These are phyloP conservation scores for Achlya flavicornis DNA, from an alignment of 2,888 invertebrate species.

Conservation along the genomic window DNA sequence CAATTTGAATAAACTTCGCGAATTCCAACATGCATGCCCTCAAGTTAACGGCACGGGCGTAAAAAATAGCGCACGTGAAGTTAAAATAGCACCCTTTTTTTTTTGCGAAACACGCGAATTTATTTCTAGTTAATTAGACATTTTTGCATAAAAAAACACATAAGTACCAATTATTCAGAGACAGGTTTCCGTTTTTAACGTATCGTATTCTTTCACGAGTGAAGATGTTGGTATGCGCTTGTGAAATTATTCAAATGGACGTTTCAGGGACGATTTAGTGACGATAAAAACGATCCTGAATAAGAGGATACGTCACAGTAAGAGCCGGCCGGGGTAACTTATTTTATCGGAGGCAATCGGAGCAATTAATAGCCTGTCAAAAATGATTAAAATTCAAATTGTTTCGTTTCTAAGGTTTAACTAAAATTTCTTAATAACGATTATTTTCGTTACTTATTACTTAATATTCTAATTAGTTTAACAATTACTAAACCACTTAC, in stretches of 20 bases:
- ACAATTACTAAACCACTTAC: constrained; percentile 53
- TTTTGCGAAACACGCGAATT: neutral
- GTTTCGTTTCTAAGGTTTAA: neutral
- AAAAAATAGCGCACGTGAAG: constrained; percentile 1
- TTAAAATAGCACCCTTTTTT: constrained; percentile 3
- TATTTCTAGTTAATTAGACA: neutral
- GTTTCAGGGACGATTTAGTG: no score
- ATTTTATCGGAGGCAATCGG: neutral
- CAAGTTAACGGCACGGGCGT: neutral
- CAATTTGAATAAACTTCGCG: constrained; percentile 10
- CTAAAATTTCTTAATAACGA: neutral
- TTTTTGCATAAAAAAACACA: neutral
- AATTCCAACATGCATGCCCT: constrained; percentile 10
- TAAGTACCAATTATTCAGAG: no score
- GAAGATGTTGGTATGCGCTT: no score
- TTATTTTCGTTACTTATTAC: neutral
- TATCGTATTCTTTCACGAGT: no score
- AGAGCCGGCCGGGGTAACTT: neutral
- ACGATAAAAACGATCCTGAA: neutral
- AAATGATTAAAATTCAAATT: neutral
- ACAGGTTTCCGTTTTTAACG: no score
- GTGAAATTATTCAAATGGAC: no score
- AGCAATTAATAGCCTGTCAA: constrained; percentile 6
- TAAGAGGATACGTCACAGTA: neutral
- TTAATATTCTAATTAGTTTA: neutral